Conservation (phyloP, 2,113 vertebrate species). For the Mixornis gularis region DNA sequence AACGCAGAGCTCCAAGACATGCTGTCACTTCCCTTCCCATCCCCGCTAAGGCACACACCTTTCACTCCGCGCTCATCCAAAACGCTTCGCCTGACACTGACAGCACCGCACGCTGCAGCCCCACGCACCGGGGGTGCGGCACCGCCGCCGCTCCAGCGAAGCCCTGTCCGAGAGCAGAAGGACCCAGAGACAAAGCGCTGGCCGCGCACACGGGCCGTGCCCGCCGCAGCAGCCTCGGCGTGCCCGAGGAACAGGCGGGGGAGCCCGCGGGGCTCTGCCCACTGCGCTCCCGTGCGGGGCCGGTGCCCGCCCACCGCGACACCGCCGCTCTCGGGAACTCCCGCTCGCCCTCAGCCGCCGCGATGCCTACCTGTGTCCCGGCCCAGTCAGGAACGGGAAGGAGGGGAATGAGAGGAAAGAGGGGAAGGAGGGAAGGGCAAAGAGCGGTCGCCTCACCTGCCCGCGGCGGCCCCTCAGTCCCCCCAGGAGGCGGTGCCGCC, state of each 20-base stretch:
- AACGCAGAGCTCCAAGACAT: no score
- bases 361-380: background rate
- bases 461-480: background rate
- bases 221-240: background rate
- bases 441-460: background rate
- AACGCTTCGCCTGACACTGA: background rate
- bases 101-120: background rate
- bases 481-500: background rate
- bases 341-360: background rate
- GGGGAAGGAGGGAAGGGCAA: no score
- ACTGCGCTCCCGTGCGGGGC: no score
- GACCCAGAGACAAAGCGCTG: background rate
- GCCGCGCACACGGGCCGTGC: background rate
- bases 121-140: accelerated
- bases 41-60: no score
- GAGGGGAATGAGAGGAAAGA: background rate
- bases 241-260: no score
- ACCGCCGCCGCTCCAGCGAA: background rate
- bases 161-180: accelerated
- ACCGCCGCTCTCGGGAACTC: background rate
- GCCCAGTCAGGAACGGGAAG: background rate
- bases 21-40: accelerated
- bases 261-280: background rate
- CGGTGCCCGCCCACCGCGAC: background rate
- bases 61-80: accelerated